These are phyloP conservation scores for Lytechinus pictus DNA, from an alignment of 35 echinoderm and acorn worm genomes.

Conservation along the genomic window DNA sequence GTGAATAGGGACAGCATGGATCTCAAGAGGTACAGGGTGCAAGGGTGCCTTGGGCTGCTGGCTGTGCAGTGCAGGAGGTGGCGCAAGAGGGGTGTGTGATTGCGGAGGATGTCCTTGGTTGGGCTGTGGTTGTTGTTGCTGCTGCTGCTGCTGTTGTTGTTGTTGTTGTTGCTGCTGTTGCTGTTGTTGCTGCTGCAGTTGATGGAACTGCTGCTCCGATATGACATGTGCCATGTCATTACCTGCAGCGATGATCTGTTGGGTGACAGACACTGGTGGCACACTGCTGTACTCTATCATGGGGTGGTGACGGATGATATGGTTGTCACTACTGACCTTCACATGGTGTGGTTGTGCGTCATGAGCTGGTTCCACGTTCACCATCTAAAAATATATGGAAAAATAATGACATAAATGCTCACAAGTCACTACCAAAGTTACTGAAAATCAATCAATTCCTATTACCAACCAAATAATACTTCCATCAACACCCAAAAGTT, in stretches of 20 bases:
- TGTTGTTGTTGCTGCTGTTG: not conserved
- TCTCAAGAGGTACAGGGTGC: slow-evolving; percentile 29
- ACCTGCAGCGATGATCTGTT: slow-evolving; percentile 29
- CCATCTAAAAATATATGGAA: not conserved
- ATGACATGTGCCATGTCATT: slow-evolving; percentile 47
- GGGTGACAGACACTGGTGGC: slow-evolving; percentile 31
- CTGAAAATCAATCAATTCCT: too few relatives aligned
- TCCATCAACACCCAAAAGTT: too few relatives aligned
- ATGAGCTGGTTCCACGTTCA: slow-evolving; percentile 47
- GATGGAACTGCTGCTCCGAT: slow-evolving; percentile 26
- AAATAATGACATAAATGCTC: not conserved
- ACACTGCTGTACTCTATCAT: slow-evolving; percentile 50
- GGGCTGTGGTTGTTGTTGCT: not conserved
- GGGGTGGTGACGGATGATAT: slow-evolving; percentile 31
- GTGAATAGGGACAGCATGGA: slow-evolving; percentile 24
- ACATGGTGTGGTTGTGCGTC: not conserved
- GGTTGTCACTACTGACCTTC: slow-evolving; percentile 15
- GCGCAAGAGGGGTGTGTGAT: not conserved
- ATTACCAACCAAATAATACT: too few relatives aligned
- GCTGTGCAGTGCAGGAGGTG: not conserved
- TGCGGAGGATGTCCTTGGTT: slow-evolving; percentile 5
- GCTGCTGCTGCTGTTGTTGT: not conserved
- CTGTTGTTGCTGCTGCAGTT: slow-evolving; percentile 2
- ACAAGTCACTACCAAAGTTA: not conserved
- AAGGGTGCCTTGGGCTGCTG: not conserved